phyloP scores from a whole-genome alignment of 2,888 invertebrate species.

The Apamea anceps region DNA sequence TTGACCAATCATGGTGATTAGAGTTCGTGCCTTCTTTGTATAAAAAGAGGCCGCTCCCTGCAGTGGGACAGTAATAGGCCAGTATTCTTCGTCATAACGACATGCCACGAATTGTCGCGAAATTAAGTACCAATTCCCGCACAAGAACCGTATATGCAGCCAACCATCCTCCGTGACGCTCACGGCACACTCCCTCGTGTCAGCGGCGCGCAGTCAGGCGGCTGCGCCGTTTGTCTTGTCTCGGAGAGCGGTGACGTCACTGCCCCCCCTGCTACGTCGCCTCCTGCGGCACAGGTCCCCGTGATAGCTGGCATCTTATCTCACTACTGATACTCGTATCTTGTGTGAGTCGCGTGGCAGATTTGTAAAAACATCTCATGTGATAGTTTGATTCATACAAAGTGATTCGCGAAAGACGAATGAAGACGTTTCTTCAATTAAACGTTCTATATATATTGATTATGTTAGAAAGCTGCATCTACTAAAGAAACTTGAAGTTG shows the following conservation, averaged over 20 bases:
- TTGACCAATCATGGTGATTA: too few species aligned
- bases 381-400: background rate
- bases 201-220: constrained; percentile 9
- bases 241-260: constrained; percentile 43
- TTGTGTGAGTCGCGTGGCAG: background rate
- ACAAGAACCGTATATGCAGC: background rate
- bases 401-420: background rate
- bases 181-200: background rate
- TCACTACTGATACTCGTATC: constrained; percentile 15
- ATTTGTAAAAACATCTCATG: background rate
- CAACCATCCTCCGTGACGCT: background rate
- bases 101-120: background rate
- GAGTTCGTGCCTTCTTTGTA: too few species aligned
- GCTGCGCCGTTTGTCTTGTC: constrained; percentile 34
- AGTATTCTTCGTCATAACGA: background rate
- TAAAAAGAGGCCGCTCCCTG: background rate
- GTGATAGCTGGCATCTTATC: constrained; percentile 10
- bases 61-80: background rate
- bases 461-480: background rate
- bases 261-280: background rate
- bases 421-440: background rate
- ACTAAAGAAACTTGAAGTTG: background rate
- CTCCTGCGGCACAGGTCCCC: too few species aligned
- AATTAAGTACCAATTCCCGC: background rate
- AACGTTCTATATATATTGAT: background rate